Percentiles rank a stretch among this genome's conserved stretches.
phyloP scores from a whole-genome alignment of 2,888 invertebrate genomes.

The Ligdia adustata region DNA sequence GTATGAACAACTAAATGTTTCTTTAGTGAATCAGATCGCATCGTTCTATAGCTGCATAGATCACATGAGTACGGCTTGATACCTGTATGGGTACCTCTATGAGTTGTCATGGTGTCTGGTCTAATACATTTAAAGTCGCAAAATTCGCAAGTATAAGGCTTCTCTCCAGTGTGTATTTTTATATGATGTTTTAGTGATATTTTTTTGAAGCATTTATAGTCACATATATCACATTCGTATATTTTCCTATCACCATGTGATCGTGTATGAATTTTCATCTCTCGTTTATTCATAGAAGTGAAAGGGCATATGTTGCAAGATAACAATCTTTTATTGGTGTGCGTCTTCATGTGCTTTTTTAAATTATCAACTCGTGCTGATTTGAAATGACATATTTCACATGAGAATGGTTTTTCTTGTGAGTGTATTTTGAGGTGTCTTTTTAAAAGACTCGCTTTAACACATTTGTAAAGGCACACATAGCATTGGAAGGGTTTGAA shows the following conservation, averaged over 20 bases:
- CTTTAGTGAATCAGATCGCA: constrained; percentile 1
- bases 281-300: not conserved
- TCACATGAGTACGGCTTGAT: constrained; percentile 17
- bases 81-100: not conserved
- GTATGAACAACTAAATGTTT: constrained; percentile 1
- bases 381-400: constrained; percentile 7
- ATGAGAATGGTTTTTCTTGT: constrained; percentile 8
- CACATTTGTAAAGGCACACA: constrained; percentile 1
- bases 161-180: constrained; percentile 8
- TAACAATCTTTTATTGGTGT: not conserved
- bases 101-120: constrained; percentile 2
- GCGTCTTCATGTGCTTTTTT: constrained; percentile 9
- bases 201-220: constrained; percentile 1
- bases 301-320: not conserved
- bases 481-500: constrained; percentile 1
- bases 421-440: constrained; percentile 16
- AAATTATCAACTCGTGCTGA: constrained; percentile 1
- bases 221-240: constrained; percentile 3
- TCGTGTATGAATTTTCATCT: constrained; percentile 1
- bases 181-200: constrained; percentile 5
- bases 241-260: not conserved
- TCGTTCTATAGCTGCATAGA: constrained; percentile 11
- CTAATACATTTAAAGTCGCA: constrained; percentile 10
- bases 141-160: constrained; percentile 8
- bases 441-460: constrained; percentile 8